Percentiles rank a stretch among this genome's conserved stretches.
Evolutionary conservation across 1,140 invertebrate species (phyloP).

Genomic region (Heliconius eleuchia): DNA sequence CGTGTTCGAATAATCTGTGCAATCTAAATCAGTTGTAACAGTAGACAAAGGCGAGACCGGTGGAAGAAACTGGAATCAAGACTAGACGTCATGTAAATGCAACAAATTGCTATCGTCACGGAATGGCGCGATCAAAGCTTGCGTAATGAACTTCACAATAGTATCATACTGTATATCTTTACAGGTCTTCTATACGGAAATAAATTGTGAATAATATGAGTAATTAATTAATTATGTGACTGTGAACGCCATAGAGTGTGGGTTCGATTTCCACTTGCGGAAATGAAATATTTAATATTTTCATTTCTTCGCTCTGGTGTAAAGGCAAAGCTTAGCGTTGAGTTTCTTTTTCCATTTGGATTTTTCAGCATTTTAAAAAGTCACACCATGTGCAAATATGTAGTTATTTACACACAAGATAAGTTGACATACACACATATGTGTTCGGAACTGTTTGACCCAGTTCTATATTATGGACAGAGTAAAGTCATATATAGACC

Average conservation of each 20-base stretch:
- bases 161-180: not conserved
- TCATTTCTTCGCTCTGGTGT: too few species aligned
- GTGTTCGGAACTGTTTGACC: conserved; percentile 61
- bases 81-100: conserved; percentile 53
- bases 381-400: conserved; percentile 2
- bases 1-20: conserved; percentile 35
- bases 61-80: conserved; percentile 50
- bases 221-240: not conserved
- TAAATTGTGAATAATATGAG: not conserved
- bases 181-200: conserved; percentile 1
- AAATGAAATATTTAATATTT: too few species aligned
- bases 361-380: not conserved
- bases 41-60: conserved; percentile 57
- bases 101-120: conserved; percentile 55
- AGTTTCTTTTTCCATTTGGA: not conserved
- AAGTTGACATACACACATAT: conserved; percentile 34
- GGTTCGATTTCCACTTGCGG: too few species aligned
- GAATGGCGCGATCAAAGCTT: conserved; percentile 36
- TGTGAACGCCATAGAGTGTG: too few species aligned
- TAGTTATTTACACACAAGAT: conserved; percentile 35
- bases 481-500: conserved; percentile 45
- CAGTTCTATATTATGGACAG: conserved; percentile 52
- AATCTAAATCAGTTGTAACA: conserved; percentile 44
- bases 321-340: too few species aligned
- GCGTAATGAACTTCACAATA: conserved; percentile 19